A percentile compares a stretch with the other conserved stretches of the same genome.
Evolutionary conservation across 2,797 vertebrate genomes (phyloP).

Genomic region (Centroberyx gerrardi): DNA sequence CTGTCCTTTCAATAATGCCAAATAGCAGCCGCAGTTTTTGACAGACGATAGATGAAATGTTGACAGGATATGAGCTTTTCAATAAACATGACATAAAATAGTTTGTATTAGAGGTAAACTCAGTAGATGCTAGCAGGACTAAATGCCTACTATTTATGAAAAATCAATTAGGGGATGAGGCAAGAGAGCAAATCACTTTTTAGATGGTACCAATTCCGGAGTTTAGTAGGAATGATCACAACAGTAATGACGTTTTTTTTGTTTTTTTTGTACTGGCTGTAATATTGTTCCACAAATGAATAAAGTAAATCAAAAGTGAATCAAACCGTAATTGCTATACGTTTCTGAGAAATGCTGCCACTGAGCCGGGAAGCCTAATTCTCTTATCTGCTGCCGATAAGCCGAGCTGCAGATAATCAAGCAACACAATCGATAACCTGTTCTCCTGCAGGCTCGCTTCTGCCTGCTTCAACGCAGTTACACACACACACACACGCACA

Average conservation of each 20-base stretch:
- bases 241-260: conserved; percentile 26
- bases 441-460: conserved; percentile 43
- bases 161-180: too few relatives aligned
- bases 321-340: background rate
- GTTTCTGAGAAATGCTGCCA: conserved; percentile 23
- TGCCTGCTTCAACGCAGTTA: conserved; percentile 34
- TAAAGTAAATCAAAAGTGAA: conserved; percentile 16
- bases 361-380: conserved; percentile 48
- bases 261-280: conserved; percentile 1
- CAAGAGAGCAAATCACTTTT: too few relatives aligned
- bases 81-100: too few relatives aligned
- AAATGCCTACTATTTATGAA: too few relatives aligned
- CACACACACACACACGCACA: conserved; percentile 8
- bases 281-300: background rate
- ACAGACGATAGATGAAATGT: conserved; percentile 31
- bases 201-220: conserved; percentile 6
- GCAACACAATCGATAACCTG: conserved; percentile 61
- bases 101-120: too few relatives aligned
- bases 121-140: too few relatives aligned
- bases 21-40: conserved; percentile 21
- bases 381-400: conserved; percentile 66
- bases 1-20: conserved; percentile 34
- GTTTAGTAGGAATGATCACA: conserved; percentile 1
- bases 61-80: too few relatives aligned
- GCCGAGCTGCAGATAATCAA: conserved; percentile 69